Base-by-base conservation (phyloP, 2,888 invertebrate species). In the Aelia acuminata region DNA sequence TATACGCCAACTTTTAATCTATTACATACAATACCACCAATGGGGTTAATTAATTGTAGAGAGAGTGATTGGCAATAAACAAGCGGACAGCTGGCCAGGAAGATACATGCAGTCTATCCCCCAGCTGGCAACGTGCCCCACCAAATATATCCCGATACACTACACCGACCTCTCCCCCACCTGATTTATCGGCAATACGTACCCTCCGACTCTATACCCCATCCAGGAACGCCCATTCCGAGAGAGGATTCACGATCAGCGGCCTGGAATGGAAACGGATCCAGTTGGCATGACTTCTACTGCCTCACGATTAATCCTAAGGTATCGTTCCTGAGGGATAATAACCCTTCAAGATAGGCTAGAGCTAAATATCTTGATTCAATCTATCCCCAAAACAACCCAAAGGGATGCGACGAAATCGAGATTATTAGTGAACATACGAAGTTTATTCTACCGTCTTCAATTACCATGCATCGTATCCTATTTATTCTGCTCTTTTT, bases 101-200 rank as follows among this genome's bases (percentile, higher is more conserved):
- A 18, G 5, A 70, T 31, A 70, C 31, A 70, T 43, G 80, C 80
- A 80, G 80, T 13, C 80, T n/a, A 47, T 39, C n/a, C 22, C 43
- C n/a, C 8, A 80, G 39, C 80, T 80, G 80, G 80, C 80, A 80
- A n/a, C 3, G 22, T 80, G 80, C 80, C 80, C 80, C 8, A 3
- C 43, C 80, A 39, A 80, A 80, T 80, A 80, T 80, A 80, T 11
- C 80, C 43, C 80, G 39, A 80, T 80, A 80, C 80, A 39, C 43
- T 43, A 80, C 43, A 11, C 43, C 80, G n/a, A 70, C 31, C 31
- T 35, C 63, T 70, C 8, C 80, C 15, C 80, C 31, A 80, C 80
- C 35, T 47, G n/a, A 80, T 39, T 47, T 80, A 80, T 47, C 43
- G 80, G 80, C 43, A 80, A 80, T 70, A 70, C 15, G 31, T 18